Conservation (phyloP, 2,113 vertebrate genomes). For the Macroglossus sobrinus region DNA sequence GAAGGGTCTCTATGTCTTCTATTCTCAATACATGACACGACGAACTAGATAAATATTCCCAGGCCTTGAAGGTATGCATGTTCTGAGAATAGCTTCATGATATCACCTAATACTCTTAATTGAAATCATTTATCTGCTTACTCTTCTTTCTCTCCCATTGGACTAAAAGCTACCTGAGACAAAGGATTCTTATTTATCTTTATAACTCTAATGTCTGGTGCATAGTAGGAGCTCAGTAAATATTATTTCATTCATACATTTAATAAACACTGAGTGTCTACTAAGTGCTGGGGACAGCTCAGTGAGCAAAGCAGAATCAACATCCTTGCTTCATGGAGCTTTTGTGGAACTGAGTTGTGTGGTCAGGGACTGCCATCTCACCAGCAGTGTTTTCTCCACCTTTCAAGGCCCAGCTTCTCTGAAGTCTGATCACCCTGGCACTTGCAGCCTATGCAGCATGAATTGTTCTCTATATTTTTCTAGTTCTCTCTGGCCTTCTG, state of each 20-base stretch:
- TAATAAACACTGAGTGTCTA: neutral
- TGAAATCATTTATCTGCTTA: neutral
- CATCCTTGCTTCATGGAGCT: fast-evolving
- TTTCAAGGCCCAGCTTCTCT: neutral
- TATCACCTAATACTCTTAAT: neutral
- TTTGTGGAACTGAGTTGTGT: neutral
- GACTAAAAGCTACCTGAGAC: neutral
- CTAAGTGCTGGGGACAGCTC: neutral
- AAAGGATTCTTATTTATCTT: neutral
- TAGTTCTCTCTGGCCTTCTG: neutral
- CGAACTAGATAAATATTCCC: neutral
- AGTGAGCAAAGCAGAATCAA: neutral
- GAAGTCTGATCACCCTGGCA: neutral
- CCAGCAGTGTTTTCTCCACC: neutral
- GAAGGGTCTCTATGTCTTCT: neutral
- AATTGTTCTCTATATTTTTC: constrained; percentile 24
- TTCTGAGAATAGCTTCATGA: neutral
- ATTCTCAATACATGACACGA: neutral
- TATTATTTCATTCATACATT: neutral
- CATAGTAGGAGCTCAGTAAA: neutral
- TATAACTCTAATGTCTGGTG: neutral
- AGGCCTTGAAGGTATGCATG: neutral
- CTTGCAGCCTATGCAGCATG: neutral
- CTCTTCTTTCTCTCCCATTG: neutral
- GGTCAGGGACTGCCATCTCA: neutral